These are phyloP conservation scores for Odobenus rosmarus DNA, from an alignment of 2,113 vertebrate genomes.

Conservation along the genomic window DNA sequence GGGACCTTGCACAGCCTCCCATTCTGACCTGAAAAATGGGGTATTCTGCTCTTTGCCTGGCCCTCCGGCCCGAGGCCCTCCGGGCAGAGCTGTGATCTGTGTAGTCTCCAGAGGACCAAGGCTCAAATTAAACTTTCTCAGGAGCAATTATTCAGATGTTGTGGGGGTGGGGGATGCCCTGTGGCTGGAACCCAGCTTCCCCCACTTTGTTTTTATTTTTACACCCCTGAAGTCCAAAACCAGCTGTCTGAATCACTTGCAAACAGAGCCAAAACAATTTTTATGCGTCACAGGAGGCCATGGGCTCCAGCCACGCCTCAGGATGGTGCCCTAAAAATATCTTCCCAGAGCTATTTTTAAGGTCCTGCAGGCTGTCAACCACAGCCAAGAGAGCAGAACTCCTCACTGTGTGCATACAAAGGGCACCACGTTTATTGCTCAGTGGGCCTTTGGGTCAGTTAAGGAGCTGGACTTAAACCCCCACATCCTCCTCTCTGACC, in stretches of 20 bases:
- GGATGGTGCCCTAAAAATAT: slow-evolving; percentile 75
- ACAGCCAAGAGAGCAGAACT: neutral
- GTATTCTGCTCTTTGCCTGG: neutral
- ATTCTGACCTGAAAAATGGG: neutral
- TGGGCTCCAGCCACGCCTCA: slow-evolving; percentile 67
- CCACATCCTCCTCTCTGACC: neutral
- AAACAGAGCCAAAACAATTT: slow-evolving; percentile 57
- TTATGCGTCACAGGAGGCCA: slow-evolving; percentile 63
- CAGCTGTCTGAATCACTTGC: slow-evolving; percentile 71
- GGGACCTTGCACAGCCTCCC: neutral
- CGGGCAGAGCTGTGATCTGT: neutral
- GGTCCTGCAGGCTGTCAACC: neutral
- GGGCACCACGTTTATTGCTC: neutral
- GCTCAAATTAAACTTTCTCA: neutral
- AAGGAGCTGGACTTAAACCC: neutral
- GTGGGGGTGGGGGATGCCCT: neutral
- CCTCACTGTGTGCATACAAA: neutral
- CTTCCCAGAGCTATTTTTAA: slow-evolving; percentile 72
- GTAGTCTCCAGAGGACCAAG: neutral
- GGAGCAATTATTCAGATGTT: neutral
- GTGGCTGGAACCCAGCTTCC: neutral
- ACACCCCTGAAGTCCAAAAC: slow-evolving; percentile 38
- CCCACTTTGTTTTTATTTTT: slow-evolving; percentile 72
- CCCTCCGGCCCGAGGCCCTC: neutral
- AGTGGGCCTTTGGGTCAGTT: neutral